Base-by-base conservation (phyloP, 1,140 invertebrate species). In the Steinernema feltiae region DNA sequence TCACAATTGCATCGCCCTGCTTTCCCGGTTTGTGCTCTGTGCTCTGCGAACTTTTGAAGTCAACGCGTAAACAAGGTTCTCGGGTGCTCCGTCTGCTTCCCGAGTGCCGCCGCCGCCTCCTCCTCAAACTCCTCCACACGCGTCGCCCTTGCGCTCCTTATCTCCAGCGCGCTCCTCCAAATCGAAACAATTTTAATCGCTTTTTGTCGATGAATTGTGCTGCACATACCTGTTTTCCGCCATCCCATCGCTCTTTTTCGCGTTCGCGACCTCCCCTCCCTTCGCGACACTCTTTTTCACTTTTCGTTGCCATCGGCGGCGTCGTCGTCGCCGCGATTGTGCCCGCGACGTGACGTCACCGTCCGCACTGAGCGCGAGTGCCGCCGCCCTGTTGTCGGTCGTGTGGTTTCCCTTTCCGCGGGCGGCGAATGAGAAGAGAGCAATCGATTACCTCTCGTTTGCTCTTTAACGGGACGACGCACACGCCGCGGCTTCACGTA, bases 181-280 rank as follows among this genome's bases (percentile, higher is more conserved):
- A 63, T n/a, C 53, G 53, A 63, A 63, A 63, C 53, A 63, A n/a
- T 63, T 63, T 63, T 63, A 63, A 63, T 63, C 53, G 24, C 53
- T 63, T 63, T 63, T 63, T 63, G 53, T 63, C 53, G 24, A 3
- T 21, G 24, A 63, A 17, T 27, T 63, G 53, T 63, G 53, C n/a
- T n/a, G n/a, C 53, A 63, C 53, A 63, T 63, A 63, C 53, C 53
- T 63, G 53, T 63, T 63, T 63, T 63, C 35, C 53, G 53, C 53
- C 7, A 7, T 3, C n/a, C n/a, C n/a, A n/a, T n/a, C n/a, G n/a
- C n/a, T n/a, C n/a, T n/a, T n/a, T n/a, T n/a, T n/a, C 53, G 53
- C 24, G 7, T 27, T 63, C 18, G 35, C 7, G 35, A 41, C 35
- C 35, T 41, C 35, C 35, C 18, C 35, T 18, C 35, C 35, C 35